Conservation (phyloP, 2,113 vertebrate species). For the Gopherus flavomarginatus region DNA sequence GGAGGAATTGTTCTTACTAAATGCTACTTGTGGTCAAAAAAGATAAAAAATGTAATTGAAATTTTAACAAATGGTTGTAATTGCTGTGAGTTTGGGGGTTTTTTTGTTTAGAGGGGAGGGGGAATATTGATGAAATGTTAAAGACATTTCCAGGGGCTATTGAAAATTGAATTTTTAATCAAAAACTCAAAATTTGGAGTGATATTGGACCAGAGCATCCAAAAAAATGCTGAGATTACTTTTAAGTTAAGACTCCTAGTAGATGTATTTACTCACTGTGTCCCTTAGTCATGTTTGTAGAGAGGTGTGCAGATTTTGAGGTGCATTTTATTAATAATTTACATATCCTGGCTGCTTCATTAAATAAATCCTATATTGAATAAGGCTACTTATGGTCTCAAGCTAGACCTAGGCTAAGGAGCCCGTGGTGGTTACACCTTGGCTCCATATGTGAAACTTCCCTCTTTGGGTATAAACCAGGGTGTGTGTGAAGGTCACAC, state of each 20-base stretch:
- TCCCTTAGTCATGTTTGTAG: conserved; percentile 38
- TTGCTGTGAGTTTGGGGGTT: not conserved
- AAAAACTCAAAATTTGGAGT: not conserved
- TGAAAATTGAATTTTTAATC: not conserved
- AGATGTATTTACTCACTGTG: not conserved
- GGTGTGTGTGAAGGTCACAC: not conserved
- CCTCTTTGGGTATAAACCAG: conserved; percentile 21
- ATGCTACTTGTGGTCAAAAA: not conserved
- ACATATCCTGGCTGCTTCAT: conserved; percentile 67
- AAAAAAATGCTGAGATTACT: not conserved
- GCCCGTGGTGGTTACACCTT: conserved; percentile 10
- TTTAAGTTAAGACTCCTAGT: conserved; percentile 49
- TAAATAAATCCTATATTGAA: conserved; percentile 57
- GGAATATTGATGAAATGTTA: not conserved
- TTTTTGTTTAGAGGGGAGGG: not conserved
- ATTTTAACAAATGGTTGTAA: not conserved
- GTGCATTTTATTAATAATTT: conserved; percentile 68
- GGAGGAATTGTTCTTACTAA: not conserved
- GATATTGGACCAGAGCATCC: not conserved
- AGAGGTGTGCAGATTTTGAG: conserved; percentile 43
- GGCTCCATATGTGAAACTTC: conserved; percentile 13
- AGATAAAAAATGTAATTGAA: not conserved
- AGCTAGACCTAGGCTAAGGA: conserved; percentile 14
- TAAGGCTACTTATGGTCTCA: conserved; percentile 55
- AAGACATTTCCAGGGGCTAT: not conserved